Evolutionary conservation across 2,888 invertebrate genomes (phyloP), one percentile per base, ranked within the genome.

Genomic region (Coenonympha glycerion): DNA sequence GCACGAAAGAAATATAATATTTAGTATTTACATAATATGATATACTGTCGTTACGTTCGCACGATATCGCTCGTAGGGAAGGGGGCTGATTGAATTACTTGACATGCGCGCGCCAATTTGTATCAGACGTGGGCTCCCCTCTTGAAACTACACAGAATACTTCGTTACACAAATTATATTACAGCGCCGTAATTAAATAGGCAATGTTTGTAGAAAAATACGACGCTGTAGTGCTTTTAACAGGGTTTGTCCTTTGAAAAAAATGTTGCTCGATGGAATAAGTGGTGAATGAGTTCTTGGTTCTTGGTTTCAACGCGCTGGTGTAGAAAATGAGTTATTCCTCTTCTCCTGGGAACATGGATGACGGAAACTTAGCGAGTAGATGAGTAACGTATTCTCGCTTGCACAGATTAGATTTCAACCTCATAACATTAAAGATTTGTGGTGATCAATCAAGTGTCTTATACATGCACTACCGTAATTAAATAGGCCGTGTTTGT

Each of bases 81-180:
- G 82, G 82, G 81, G 68, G 62, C 67, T 83, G 75, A 87, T 86
- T 81, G 74, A 82, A 80, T 87, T 85, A 85, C 71, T 72, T 73
- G 86, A 77, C 81, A 83, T 81, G 78, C 79, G 71, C 79, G 69
- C 75, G 76, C 78, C 84, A 85, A 85, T 85, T 84, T 83, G 84
- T 83, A 77, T 66, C 70, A 66, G 68, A 9, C 22, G n/a, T 24
- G 13, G 59, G 49, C 53, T 52, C 55, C 63, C 64, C 67, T 61
- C 68, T 59, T 63, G 67, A 62, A 67, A 67, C 67, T 64, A 57
- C 62, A 56, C 59, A 64, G 63, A 61, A 60, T 64, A 64, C 60
- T 59, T 74, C 71, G 72, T 76, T 74, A 70, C 56, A 56, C 59
- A 66, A 80, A 85, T 83, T 76, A 67, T 66, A 75, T 83, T 85